Percentiles rank a stretch among this genome's conserved stretches.
phyloP scores from a whole-genome alignment of 2,113 vertebrate genomes.

The Aspidoscelis tigris region DNA sequence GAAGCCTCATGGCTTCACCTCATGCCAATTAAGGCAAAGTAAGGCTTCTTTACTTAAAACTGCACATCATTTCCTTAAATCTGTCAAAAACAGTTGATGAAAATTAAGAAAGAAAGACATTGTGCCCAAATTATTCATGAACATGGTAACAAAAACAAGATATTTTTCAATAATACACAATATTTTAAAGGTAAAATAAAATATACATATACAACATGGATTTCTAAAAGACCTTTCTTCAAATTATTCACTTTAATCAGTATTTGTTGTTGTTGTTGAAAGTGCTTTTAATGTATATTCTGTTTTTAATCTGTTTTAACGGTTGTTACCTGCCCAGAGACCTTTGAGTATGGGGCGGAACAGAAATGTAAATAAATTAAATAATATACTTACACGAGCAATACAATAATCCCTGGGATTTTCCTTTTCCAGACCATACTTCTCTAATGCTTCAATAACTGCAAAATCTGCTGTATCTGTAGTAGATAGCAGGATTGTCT shows the following conservation, averaged over 20 bases:
- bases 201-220: not conserved
- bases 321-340: no score
- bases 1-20: no score
- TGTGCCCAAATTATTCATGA: not conserved
- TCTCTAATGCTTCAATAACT: slow-evolving; percentile 95
- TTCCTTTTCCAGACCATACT: slow-evolving; percentile 96
- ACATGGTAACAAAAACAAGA: not conserved
- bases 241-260: slow-evolving; percentile 1
- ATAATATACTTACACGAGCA: slow-evolving; percentile 82
- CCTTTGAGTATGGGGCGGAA: no score
- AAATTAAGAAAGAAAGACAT: not conserved
- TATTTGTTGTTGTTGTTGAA: no score
- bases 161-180: not conserved
- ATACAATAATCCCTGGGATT: slow-evolving; percentile 96
- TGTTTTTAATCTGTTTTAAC: no score
- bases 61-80: no score
- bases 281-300: no score
- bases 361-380: no score
- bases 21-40: no score
- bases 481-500: slow-evolving; percentile 96
- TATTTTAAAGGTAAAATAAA: not conserved
- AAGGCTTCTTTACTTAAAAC: no score
- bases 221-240: not conserved
- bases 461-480: slow-evolving; percentile 94
- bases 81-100: not conserved